A percentile compares a stretch with the other conserved stretches of the same genome.
Evolutionary conservation across 2,113 vertebrate species (phyloP).

Genomic region (Siniperca knerii): DNA sequence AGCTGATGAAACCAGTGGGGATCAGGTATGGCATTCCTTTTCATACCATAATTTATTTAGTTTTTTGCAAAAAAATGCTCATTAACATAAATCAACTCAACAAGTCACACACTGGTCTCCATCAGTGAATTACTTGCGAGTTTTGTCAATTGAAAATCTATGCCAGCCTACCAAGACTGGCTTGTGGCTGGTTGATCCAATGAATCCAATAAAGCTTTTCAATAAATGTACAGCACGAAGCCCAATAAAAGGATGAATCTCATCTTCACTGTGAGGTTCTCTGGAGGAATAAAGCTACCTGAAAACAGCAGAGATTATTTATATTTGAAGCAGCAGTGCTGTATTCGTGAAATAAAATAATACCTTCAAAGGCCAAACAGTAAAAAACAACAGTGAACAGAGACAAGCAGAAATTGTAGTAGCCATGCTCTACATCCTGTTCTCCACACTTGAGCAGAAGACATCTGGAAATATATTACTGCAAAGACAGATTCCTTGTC

Average conservation of each 20-base stretch:
- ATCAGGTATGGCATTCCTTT: not conserved
- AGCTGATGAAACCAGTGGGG: not conserved
- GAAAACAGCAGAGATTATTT: constrained; percentile 37
- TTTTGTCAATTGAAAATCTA: constrained; percentile 5
- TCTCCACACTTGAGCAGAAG: constrained; percentile 17
- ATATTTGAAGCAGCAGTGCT: constrained; percentile 40
- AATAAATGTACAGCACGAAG: constrained; percentile 43
- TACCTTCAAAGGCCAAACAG: constrained; percentile 27
- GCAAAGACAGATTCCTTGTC: constrained; percentile 59
- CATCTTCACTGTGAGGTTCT: constrained; percentile 31
- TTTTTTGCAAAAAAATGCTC: not conserved
- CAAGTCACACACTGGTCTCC: not conserved
- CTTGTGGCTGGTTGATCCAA: constrained; percentile 21
- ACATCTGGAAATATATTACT: constrained; percentile 43
- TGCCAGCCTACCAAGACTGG: not conserved
- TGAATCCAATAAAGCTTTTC: constrained; percentile 55
- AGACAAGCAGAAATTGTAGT: not conserved
- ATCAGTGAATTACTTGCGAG: not conserved
- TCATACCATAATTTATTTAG: not conserved
- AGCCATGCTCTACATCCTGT: constrained; percentile 32
- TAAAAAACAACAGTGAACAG: constrained; percentile 31
- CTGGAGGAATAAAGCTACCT: constrained; percentile 44
- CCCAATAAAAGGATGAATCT: constrained; percentile 55
- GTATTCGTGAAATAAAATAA: constrained; percentile 32
- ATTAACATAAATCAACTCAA: not conserved